Evolutionary conservation across 2,797 vertebrate genomes (phyloP), one percentile per base, ranked within the genome.

Genomic region (Gallinago nigripennis): DNA sequence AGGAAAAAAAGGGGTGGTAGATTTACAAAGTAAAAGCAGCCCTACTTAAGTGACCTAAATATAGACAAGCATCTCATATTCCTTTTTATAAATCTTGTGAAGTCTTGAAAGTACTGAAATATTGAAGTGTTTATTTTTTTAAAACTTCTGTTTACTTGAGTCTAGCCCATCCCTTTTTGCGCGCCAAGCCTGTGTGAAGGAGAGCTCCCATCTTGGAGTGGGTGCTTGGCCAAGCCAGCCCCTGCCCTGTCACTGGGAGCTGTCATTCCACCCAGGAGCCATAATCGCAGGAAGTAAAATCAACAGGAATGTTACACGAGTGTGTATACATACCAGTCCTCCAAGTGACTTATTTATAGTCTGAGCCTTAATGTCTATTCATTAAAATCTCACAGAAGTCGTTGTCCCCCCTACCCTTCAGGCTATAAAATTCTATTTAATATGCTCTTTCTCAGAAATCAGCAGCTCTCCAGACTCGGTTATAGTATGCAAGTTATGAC

Each of bases 341-440:
- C 61, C 27, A 18, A 93, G 43, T 83, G 68, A 81, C 68, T 94
- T 91, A 89, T 93, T 96, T 94, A 92, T 93, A 83, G 56, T 54
- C 69, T 79, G 73, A 72, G 50, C 68, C 21, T 8, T 88, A 85
- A 85, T 31, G 50, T 57, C n/a, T 95, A 9, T 85, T 96, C 82
- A 93, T 94, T 92, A 90, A 95, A 95, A 89, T 60, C 91, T 94
- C 89, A 66, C 86, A 88, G 60, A 82, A 88, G 45, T 45, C 2
- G 0, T 86, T 11, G 1, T 88, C 48, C 27, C 77, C 77, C 51
- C 70, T 46, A 3, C 73, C 31, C 45, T 73, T 71, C 43, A 43
- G 54, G 80, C 71, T 66, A 39, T 57, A 92, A 70, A 93, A 86
- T 46, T 68, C 64, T 66, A 28, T 41, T 86, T 93, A 89, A 86